phyloP scores from a whole-genome alignment of 2,113 vertebrate genomes.

The Limanda limanda region DNA sequence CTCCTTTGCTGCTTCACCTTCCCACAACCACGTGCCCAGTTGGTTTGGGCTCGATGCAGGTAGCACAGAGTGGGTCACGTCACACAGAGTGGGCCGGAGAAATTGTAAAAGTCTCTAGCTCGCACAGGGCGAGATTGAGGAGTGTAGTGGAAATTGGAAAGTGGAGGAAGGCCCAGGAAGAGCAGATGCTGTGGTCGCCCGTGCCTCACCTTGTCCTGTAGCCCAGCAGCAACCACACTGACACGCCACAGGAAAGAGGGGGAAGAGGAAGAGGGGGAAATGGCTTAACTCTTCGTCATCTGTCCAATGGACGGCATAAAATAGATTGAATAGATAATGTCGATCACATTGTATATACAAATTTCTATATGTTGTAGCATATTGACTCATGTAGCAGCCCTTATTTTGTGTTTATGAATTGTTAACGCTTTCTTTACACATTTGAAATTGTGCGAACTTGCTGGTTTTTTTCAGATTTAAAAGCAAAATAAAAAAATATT shows the following conservation, averaged over 20 bases:
- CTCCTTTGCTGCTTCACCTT: slow-evolving; percentile 32
- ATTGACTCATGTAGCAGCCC: no score
- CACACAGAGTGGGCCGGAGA: background rate
- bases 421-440: no score
- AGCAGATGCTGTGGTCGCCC: background rate
- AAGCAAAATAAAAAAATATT: no score
- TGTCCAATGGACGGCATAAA: no score
- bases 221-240: no score
- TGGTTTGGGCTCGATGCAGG: slow-evolving; percentile 24
- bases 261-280: background rate
- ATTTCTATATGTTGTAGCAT: no score
- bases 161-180: slow-evolving; percentile 15
- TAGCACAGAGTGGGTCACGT: background rate
- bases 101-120: background rate
- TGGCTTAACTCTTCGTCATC: background rate
- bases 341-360: no score
- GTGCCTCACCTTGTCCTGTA: background rate
- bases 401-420: no score
- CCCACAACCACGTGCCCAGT: slow-evolving; percentile 37
- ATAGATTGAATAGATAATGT: no score
- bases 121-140: background rate
- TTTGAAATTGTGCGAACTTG: no score
- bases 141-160: slow-evolving; percentile 12
- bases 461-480: no score
- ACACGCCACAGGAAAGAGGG: background rate